A percentile compares a stretch with the other conserved stretches of the same genome.
Conservation (phyloP, 2,888 invertebrate genomes). For the Augiades crinisus region DNA sequence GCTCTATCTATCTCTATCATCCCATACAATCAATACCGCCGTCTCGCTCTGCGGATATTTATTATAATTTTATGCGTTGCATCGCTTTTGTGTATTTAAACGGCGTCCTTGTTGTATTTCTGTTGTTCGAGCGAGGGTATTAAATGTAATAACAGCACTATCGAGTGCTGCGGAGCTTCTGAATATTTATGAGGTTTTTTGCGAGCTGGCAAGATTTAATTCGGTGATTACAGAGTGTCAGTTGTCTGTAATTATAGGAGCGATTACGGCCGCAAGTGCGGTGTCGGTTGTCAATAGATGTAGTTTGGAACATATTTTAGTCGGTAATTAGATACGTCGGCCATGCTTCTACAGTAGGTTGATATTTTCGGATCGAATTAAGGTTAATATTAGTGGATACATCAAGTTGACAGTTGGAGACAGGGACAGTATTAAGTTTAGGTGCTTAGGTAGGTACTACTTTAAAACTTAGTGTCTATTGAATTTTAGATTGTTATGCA, state of each 20-base stretch:
- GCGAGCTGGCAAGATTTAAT: constrained; percentile 53
- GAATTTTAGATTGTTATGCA: too few species aligned
- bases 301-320: constrained; percentile 15
- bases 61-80: constrained; percentile 77
- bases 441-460: too few species aligned
- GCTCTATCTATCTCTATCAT: constrained; percentile 31
- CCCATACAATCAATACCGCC: constrained; percentile 24
- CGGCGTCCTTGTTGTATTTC: constrained; percentile 64
- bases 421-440: too few species aligned
- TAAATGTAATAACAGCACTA: constrained; percentile 54
- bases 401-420: not conserved
- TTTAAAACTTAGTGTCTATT: too few species aligned
- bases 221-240: constrained; percentile 64
- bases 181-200: constrained; percentile 67
- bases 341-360: constrained; percentile 6
- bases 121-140: constrained; percentile 63
- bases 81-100: constrained; percentile 70
- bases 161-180: constrained; percentile 42
- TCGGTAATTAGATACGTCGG: constrained; percentile 20
- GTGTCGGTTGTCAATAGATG: constrained; percentile 28
- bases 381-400: not conserved
- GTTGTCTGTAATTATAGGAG: constrained; percentile 63
- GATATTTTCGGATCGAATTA: not conserved
- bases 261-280: constrained; percentile 37
- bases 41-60: constrained; percentile 62